Base-by-base conservation (phyloP, 2,888 invertebrate species). In the Marronus borbonicus region DNA sequence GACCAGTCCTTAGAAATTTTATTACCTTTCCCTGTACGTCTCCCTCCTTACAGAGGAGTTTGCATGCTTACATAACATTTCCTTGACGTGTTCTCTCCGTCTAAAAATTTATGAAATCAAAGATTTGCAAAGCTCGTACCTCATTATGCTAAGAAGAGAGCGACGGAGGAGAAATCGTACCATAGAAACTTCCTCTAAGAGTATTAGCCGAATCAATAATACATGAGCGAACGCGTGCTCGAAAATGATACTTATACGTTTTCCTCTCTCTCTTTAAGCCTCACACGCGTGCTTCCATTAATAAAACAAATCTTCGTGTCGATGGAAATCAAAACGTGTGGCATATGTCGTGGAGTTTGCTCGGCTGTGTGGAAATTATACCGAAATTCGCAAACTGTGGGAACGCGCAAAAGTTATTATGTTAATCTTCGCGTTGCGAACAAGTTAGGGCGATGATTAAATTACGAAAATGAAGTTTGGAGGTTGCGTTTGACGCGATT, bases 1-100 rank as follows among this genome's bases (percentile, higher is more conserved):
- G 77, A 77, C 77, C 77, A 62, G 49, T 36, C 36, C 69, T 20
- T 17, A 44, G 70, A 70, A 77, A 76, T 77, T 77, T 77, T 77
- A 77, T 77, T 70, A 77, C 69, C 62, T 69, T 69, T 68, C 77
- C 60, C 50, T 69, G 50, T 49, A 44, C 44, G 24, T 49, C 17
- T n/a, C 24, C 12, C 50, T 5, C 1, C 1, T 36, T 58, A 36
- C 39, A 70, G 17, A 50, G n/a, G 24, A 12, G 8, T 44, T 8
- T 44, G 12, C 12, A 44, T 2, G 44, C 44, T 44, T 44, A 44
- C 44, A 12, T 8, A 12, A 44, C 44, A 8, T 44, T 12, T 58
- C 55, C 55, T 7, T 20, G 8, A 58, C 17, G 55, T 58, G 17
- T 17, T 55, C n/a, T 55, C 17, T n/a, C n/a, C 55, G 10, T 52